Conservation (phyloP, 2,888 invertebrate species). For the Tridacna crocea region DNA sequence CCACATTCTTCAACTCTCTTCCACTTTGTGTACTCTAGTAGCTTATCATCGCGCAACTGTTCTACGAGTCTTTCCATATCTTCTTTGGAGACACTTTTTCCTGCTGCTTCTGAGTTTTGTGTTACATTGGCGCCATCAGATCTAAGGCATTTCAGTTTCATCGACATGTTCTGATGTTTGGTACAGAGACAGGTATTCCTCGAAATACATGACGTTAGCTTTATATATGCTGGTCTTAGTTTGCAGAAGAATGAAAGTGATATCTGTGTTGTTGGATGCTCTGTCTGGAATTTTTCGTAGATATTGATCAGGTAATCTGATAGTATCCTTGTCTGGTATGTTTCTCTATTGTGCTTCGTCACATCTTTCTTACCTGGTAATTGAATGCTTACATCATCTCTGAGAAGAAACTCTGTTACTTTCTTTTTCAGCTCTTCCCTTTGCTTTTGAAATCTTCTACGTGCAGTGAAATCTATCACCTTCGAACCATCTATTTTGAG, state of each 20-base stretch:
- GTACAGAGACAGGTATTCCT: constrained; percentile 36
- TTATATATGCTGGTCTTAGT: constrained; percentile 26
- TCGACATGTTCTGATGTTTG: constrained; percentile 41
- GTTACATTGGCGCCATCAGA: background rate
- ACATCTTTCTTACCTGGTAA: background rate
- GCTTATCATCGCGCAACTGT: background rate
- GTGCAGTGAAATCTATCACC: no score
- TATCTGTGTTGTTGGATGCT: constrained; percentile 32
- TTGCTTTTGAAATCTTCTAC: no score
- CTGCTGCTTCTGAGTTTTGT: background rate
- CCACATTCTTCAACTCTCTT: constrained; percentile 31
- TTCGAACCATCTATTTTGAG: no score
- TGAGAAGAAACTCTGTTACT: constrained; percentile 3
- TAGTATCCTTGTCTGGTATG: constrained; percentile 21
- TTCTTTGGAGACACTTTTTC: background rate
- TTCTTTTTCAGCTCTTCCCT: no score
- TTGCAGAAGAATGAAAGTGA: constrained; percentile 15
- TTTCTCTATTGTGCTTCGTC: background rate
- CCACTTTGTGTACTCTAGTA: constrained; percentile 24
- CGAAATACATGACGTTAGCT: constrained; percentile 21
- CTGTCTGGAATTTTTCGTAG: constrained; percentile 32
- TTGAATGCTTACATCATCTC: background rate
- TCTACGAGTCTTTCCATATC: background rate
- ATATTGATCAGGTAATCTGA: constrained; percentile 37
- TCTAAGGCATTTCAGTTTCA: constrained; percentile 37